Conservation (phyloP, 2,888 invertebrate species). For the Eubasilissa splendida region DNA sequence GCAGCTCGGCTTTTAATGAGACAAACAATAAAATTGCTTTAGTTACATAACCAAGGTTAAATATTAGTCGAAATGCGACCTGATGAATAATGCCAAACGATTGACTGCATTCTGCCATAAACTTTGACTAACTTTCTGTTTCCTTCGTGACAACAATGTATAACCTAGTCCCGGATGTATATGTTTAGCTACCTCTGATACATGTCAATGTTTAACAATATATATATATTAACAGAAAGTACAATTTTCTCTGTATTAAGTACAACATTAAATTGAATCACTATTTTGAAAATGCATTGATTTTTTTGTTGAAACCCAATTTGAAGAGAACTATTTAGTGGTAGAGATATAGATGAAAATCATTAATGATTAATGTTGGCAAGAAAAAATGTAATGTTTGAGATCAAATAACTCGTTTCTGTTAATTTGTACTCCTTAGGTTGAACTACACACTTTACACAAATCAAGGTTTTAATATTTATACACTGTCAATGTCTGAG, state of each 20-base stretch:
- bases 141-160: no score
- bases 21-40: no score
- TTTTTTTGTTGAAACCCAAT: constrained; percentile 9
- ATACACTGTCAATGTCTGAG: neutral
- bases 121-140: no score
- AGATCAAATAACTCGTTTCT: constrained; percentile 60
- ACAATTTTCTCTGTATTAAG: constrained; percentile 42
- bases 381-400: constrained; percentile 61
- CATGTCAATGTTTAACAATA: constrained; percentile 29
- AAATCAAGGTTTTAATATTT: neutral
- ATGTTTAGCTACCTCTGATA: constrained; percentile 20
- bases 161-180: no score
- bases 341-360: constrained; percentile 37
- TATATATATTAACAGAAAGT: constrained; percentile 44
- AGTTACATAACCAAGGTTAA: no score
- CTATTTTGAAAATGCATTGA: constrained; percentile 35
- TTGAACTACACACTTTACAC: constrained; percentile 40
- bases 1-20: no score
- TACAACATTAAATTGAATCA: constrained; percentile 43
- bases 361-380: constrained; percentile 60
- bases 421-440: constrained; percentile 60
- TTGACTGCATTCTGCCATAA: no score
- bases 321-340: constrained; percentile 27
- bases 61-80: no score
- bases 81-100: no score